Evolutionary conservation across 2,113 vertebrate species (phyloP).

Genomic region (Stigmatopora argus): DNA sequence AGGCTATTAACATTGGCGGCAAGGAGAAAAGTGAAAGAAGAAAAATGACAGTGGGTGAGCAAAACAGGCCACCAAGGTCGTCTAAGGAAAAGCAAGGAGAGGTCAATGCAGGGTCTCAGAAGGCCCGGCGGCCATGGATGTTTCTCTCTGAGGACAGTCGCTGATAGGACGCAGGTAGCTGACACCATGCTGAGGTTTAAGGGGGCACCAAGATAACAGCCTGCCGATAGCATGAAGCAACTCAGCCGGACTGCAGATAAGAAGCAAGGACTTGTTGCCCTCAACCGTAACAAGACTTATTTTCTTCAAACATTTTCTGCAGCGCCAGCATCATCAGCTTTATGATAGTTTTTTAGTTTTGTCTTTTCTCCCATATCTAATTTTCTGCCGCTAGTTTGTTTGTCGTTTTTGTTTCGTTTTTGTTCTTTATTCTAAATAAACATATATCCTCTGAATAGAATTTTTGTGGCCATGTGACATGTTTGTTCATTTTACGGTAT

Average conservation of each 20-base stretch:
- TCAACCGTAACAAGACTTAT: constrained; percentile 50
- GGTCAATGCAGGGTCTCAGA: constrained; percentile 53
- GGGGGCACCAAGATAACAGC: constrained; percentile 64
- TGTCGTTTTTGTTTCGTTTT: too few species aligned
- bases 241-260: constrained; percentile 65
- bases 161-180: constrained; percentile 66
- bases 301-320: constrained; percentile 1
- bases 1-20: constrained; percentile 33
- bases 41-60: constrained; percentile 14
- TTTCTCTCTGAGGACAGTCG: constrained; percentile 55
- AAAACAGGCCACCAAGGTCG: constrained; percentile 32
- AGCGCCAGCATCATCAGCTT: background rate
- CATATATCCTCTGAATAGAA: background rate
- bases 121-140: constrained; percentile 60
- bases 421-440: background rate
- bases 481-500: constrained; percentile 48
- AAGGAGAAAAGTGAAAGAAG: constrained; percentile 13
- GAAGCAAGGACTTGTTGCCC: constrained; percentile 66
- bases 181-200: constrained; percentile 56
- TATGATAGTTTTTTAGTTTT: background rate
- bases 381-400: too few species aligned
- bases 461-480: constrained; percentile 4
- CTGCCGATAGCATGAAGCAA: constrained; percentile 58
- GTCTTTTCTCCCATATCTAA: too few species aligned
- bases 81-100: constrained; percentile 52